These are phyloP conservation scores for Ciona savignyi DNA, from an alignment of 23 tunicate species.

Conservation along the genomic window DNA sequence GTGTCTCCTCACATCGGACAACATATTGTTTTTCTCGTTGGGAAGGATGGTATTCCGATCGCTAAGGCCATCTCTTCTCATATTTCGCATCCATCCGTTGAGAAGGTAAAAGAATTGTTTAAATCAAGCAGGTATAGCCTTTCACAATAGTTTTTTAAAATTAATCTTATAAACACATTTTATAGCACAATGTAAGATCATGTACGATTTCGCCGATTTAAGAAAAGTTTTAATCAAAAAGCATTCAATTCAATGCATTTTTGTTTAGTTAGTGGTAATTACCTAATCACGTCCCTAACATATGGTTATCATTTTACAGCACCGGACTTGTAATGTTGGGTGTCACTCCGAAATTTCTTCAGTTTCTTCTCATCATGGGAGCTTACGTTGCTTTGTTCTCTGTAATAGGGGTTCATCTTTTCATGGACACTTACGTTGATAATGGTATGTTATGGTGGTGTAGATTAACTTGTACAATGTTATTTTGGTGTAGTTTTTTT, in stretches of 20 bases:
- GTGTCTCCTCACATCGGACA: slow-evolving; percentile 31
- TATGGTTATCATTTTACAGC: slow-evolving; percentile 32
- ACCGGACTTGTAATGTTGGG: slow-evolving; percentile 73
- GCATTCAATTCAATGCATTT: neutral
- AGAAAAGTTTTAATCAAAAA: too few species aligned
- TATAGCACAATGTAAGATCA: too few species aligned
- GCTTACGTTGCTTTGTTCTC: slow-evolving; percentile 58
- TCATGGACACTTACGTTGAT: slow-evolving; percentile 40
- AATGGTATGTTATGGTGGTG: slow-evolving; percentile 20
- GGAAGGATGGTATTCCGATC: slow-evolving; percentile 64
- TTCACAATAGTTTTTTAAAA: too few species aligned
- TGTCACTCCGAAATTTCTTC: slow-evolving; percentile 77
- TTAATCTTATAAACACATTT: too few species aligned
- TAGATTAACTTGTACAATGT: neutral
- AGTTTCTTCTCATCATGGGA: slow-evolving; percentile 55
- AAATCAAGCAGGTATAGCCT: too few species aligned
- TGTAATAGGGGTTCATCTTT: slow-evolving; percentile 72
- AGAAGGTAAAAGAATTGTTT: slow-evolving; percentile 45
- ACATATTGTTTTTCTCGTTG: slow-evolving; percentile 14
- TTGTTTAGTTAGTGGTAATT: too few species aligned
- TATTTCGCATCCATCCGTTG: slow-evolving; percentile 47
- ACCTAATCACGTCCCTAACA: too few species aligned
- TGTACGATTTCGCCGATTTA: neutral
- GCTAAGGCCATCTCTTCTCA: slow-evolving; percentile 39
- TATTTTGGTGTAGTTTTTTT: too few species aligned